Conservation (phyloP, 2,888 invertebrate species). For the Ethmia dodecea region DNA sequence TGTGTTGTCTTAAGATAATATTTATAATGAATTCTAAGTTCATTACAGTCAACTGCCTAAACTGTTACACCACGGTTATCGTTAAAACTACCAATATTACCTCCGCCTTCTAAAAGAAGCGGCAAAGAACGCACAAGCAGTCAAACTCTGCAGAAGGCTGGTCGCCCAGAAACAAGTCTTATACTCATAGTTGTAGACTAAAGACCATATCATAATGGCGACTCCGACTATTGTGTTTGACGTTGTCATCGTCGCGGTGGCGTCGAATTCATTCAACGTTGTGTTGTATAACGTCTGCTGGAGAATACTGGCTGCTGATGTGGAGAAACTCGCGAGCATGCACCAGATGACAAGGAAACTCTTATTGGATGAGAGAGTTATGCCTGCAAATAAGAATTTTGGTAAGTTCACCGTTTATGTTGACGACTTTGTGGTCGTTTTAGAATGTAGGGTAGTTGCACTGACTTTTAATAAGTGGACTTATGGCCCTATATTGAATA, state of each 20-base stretch:
- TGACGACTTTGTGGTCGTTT: no score
- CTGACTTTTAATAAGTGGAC: no score
- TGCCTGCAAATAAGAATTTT: constrained; percentile 45
- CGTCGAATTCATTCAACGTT: constrained; percentile 63
- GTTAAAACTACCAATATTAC: constrained; percentile 25
- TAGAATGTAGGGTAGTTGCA: no score
- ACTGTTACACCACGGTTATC: no score
- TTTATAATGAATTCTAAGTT: no score
- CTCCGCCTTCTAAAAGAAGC: constrained; percentile 56
- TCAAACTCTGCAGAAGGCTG: constrained; percentile 47
- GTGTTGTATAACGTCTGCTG: constrained; percentile 62
- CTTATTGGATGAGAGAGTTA: constrained; percentile 48
- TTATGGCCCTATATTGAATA: no score
- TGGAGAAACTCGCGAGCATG: constrained; percentile 59
- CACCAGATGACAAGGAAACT: constrained; percentile 63
- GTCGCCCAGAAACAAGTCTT: constrained; percentile 59
- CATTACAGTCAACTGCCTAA: no score
- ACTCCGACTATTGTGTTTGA: constrained; percentile 57
- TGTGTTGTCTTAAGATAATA: no score
- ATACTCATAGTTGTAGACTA: constrained; percentile 53
- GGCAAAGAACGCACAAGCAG: constrained; percentile 50
- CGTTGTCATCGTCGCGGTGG: constrained; percentile 60
- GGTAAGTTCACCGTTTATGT: no score
- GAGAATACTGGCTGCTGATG: constrained; percentile 53
- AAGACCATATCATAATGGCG: constrained; percentile 51